Base-by-base conservation (phyloP, 1,140 invertebrate genomes). In the Armadillidium nasatum region DNA sequence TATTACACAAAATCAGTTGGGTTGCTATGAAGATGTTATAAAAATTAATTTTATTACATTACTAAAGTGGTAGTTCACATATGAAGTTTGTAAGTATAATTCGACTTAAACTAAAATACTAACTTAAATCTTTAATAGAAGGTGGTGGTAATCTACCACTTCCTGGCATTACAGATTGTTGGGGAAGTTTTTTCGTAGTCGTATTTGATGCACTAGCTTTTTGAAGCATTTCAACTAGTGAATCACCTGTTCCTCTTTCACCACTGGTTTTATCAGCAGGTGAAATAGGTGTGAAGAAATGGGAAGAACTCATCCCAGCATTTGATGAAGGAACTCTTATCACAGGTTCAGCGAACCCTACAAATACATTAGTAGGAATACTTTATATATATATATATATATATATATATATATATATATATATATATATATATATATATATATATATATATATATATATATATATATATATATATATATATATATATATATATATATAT, bases 251-350 rank as follows among this genome's bases (percentile, higher is more conserved):
- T 15, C 46, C 13, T 60, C 9, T 23, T n/a, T 7, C 15, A 33
- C 33, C 50, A 13, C 19, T 67, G 33, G 73, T 75, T 9, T 60
- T 67, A 19, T 68, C 73, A 23, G 73, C 73, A 68, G 73, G 73
- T 21, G 66, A 68, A 67, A 75, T 75, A 60, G 73, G 73, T 4
- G 73, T 68, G 60, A 75, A 75, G 73, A 75, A 75, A 15, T 67
- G 73, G 10, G 73, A 75, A 10, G 23, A 33, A 67, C 67, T 54
- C 60, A 75, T 22, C 50, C 19, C 11, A 19, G 7, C 11, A 60
- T 13, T 60, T 13, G 50, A 7, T 13, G 50, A 60, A 15, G 50
- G 50, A 19, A 60, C 19, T 19, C 50, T 13, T 15, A 60, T 60
- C 19, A 60, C 50, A 13, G 50, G 50, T 60, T 60, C 50, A 15